A percentile compares a stretch with the other conserved stretches of the same genome.
Conservation (phyloP, 2,888 invertebrate species). For the Cataglyphis altisquamis region DNA sequence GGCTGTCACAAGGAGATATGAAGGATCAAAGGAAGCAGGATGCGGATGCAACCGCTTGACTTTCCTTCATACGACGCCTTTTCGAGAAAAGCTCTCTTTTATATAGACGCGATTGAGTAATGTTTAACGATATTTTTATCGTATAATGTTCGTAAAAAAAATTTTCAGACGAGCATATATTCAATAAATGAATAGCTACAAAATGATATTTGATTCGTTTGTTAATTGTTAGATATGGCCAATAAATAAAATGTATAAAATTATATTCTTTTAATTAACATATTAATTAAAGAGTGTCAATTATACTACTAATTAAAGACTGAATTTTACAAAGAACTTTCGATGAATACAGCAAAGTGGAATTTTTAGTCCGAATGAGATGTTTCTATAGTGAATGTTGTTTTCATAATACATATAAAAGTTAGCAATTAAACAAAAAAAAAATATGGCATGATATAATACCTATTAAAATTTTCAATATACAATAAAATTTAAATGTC, state of each 20-base stretch:
- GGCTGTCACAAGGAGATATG: conserved; percentile 41
- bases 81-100: conserved; percentile 7
- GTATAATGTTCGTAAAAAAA: background rate
- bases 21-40: conserved; percentile 44
- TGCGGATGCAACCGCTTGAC: conserved; percentile 34
- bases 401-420: conserved; percentile 15
- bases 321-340: background rate
- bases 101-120: background rate
- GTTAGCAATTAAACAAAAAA: background rate
- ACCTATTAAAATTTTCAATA: background rate
- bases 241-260: background rate
- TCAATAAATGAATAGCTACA: background rate
- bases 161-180: background rate
- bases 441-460: background rate
- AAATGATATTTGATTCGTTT: background rate
- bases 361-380: background rate
- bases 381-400: background rate
- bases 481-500: background rate
- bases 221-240: background rate
- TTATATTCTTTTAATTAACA: conserved; percentile 14
- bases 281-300: background rate
- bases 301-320: background rate
- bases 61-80: conserved; percentile 15
- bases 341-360: background rate
- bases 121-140: conserved; percentile 27